These are phyloP conservation scores for Thecocarcelia acutangulata DNA, from an alignment of 2,888 invertebrate species.

Conservation along the genomic window DNA sequence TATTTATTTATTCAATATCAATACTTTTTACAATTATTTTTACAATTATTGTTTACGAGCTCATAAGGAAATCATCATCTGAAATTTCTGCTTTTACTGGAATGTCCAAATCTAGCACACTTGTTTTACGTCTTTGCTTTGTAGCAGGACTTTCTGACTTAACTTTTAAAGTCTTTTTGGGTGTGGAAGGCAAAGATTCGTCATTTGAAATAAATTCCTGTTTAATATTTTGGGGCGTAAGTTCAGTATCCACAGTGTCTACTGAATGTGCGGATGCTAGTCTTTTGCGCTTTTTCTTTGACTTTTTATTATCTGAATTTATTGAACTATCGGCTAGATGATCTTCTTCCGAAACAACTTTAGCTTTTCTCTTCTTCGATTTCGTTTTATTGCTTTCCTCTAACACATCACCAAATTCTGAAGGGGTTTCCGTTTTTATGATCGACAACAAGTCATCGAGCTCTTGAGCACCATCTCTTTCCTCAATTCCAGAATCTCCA, in stretches of 20 bases:
- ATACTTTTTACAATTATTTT: too few species aligned
- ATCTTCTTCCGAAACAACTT: neutral
- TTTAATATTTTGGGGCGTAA: constrained; percentile 68
- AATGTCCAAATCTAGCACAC: neutral
- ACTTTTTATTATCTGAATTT: constrained; percentile 7
- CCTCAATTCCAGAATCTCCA: constrained; percentile 70
- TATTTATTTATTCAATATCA: too few species aligned
- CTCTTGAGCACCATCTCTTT: constrained; percentile 70
- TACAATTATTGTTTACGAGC: too few species aligned
- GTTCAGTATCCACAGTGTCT: neutral
- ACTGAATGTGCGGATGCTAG: neutral
- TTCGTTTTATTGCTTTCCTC: constrained; percentile 17
- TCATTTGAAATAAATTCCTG: constrained; percentile 64
- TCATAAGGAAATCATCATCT: constrained; percentile 14
- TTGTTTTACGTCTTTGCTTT: constrained; percentile 54
- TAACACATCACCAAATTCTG: constrained; percentile 29
- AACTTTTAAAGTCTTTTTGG: constrained; percentile 48
- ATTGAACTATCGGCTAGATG: neutral
- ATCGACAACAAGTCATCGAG: constrained; percentile 73
- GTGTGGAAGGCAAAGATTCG: neutral
- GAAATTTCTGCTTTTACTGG: constrained; percentile 29
- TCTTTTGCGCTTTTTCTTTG: constrained; percentile 52
- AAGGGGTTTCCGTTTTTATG: constrained; percentile 72
- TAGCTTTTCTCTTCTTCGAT: constrained; percentile 23
- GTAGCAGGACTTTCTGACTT: constrained; percentile 18